Conservation (phyloP, 2,797 vertebrate species). For the Enteromius paludinosus region DNA sequence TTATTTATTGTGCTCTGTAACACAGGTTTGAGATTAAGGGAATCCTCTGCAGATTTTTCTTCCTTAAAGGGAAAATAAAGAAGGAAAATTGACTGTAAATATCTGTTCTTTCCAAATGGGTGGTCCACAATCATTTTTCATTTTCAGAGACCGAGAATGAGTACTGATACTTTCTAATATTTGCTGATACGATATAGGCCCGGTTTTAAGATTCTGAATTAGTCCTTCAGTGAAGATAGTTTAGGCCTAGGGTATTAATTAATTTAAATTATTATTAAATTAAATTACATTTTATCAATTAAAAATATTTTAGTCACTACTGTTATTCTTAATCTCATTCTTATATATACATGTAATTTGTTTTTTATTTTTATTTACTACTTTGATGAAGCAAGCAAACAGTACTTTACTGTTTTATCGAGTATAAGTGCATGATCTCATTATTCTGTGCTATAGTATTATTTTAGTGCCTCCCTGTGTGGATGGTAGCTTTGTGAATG, state of each 20-base stretch:
- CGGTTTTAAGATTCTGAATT: background rate
- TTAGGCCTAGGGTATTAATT: background rate
- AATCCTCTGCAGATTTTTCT: background rate
- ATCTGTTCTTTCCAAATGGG: background rate
- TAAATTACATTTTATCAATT: background rate
- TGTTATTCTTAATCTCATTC: background rate
- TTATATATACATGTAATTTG: background rate
- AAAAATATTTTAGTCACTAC: background rate
- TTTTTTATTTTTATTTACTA: background rate
- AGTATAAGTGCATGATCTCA: conserved; percentile 1
- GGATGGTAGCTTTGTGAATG: background rate
- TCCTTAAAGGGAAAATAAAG: background rate
- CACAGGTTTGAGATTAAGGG: conserved; percentile 26
- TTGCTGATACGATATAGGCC: background rate
- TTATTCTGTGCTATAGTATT: background rate
- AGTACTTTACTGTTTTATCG: background rate
- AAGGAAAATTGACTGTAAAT: conserved; percentile 8
- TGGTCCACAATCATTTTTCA: background rate
- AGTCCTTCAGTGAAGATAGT: background rate
- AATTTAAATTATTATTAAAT: background rate
- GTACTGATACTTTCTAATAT: background rate
- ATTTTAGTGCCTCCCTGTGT: background rate
- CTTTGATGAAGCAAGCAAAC: background rate
- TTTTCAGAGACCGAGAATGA: background rate
- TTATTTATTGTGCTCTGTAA: conserved; percentile 21